Conservation (phyloP, 2,113 vertebrate species). For the Arizona elegans region DNA sequence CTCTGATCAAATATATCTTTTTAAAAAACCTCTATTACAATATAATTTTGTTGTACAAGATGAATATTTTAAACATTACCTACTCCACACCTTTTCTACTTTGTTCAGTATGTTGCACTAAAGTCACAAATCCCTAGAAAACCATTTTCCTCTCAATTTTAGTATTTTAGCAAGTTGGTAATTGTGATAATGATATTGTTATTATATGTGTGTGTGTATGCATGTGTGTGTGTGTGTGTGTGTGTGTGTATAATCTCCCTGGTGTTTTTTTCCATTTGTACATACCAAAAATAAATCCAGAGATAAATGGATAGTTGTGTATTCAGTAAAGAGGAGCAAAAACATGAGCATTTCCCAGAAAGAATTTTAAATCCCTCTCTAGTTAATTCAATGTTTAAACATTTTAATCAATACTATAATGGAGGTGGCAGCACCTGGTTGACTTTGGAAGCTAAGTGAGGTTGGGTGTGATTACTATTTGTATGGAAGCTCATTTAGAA, state of each 20-base stretch:
- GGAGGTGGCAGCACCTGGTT: not conserved
- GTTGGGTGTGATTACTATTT: not conserved
- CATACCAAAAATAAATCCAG: constrained; percentile 37
- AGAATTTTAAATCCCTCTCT: constrained; percentile 26
- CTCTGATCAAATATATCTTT: constrained; percentile 4
- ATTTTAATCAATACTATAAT: not conserved
- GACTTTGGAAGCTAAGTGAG: not conserved
- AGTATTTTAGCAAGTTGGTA: constrained; percentile 50
- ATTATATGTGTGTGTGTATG: no score
- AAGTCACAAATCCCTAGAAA: constrained; percentile 46
- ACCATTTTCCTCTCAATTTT: constrained; percentile 32
- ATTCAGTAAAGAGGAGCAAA: constrained; percentile 54
- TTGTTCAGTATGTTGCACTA: constrained; percentile 38
- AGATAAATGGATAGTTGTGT: not conserved
- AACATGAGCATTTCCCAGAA: constrained; percentile 49
- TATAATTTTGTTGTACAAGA: constrained; percentile 20
- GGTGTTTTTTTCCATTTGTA: constrained; percentile 22
- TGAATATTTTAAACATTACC: not conserved
- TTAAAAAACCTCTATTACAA: constrained; percentile 21
- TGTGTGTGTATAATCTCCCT: no score
- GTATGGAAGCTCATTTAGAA: not conserved
- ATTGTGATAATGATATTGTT: constrained; percentile 33
- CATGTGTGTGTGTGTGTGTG: no score
- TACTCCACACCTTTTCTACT: not conserved
- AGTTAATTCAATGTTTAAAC: not conserved